Base-by-base conservation (phyloP, 2,797 vertebrate species). In the Varecia variegata region DNA sequence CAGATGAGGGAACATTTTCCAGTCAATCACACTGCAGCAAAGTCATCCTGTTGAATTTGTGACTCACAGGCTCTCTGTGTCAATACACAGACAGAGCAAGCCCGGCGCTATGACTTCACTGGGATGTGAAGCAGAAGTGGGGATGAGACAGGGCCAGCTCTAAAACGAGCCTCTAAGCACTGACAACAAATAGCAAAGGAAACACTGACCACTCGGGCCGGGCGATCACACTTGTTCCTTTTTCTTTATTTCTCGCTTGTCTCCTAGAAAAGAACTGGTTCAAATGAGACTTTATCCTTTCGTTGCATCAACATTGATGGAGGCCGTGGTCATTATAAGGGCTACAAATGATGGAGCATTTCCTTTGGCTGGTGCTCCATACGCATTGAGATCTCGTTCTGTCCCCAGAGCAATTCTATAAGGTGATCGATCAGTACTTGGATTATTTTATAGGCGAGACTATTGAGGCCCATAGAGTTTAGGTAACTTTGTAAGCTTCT, bases 41-140 rank as follows among this genome's bases (percentile, higher is more conserved):
- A 98, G 93, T 98, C 98, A 98, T 94, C 47, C 65, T 92, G 96
- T 97, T 97, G 97, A 97, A 97, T 87, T 67, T 94, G 85, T 98
- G 98, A 98, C 97, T 98, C 98, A 98, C 83, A 86, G 91, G 96
- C 94, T 97, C 45, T 97, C 97, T 54, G 11, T 97, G 97, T 97
- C 97, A 96, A 97, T 95, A 97, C 95, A 96, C 5, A 97, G 96
- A 96, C 6, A 85, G 91, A 97, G 77, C 80, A 83, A 98, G 95
- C 52, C 86, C 68, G 96, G 90, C 76, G 3, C n/a, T 77, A 89
- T 97, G 98, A 98, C 95, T 98, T 97, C 96, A 97, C 80, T 96
- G 52, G 85, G 85, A 85, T 73, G 97, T 27, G 94, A 88, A 97
- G 95, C 86, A 38, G 91, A 95, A 96, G 11, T 40, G 18, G 47